Base-by-base conservation (phyloP, 2,888 invertebrate genomes). In the Pachycephus smyrnensis region DNA sequence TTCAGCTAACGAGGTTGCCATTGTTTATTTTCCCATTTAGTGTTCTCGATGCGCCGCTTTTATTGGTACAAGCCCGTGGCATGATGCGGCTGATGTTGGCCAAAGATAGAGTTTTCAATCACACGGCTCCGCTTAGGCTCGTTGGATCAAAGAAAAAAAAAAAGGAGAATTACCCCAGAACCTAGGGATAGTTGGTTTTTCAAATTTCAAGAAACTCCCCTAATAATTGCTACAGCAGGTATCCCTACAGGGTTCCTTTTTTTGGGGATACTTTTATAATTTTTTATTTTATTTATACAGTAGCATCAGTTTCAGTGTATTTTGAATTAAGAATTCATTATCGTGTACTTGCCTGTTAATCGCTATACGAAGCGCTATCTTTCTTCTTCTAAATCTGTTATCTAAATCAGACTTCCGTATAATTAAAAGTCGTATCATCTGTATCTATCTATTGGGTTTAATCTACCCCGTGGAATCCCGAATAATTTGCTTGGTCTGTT, bases 11-110 rank as follows among this genome's bases (percentile, higher is more conserved):
- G 88, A 90, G 90, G 85, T 85, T 81, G 79, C 55, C 83, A 86
- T 89, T 89, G 88, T 90, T 90, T 89, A 88, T 90, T 90, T 90
- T 89, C 83, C 81, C 86, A 83, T 86, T 88, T 86, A 84, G 85
- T 69, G 73, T 35, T 30, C 71, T 73, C 73, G 55, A 40, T 55
- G 55, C 23, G 73, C 37, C 30, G 55, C 36, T 32, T 32, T 35
- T 55, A 69, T 31, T 15, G 77, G 75, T 77, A 75, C 31, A 30
- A 77, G 30, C 79, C 80, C 68, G 79, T 79, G 78, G 77, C 75
- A 69, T 80, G 86, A 85, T 84, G 86, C 83, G 82, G 82, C 80
- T 80, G 84, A 86, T 84, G 79, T 80, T 79, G 75, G 75, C 76
- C 79, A 76, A 73, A 83, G 84, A 84, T 84, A 82, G 81, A 84